Evolutionary conservation across 2,113 vertebrate genomes (phyloP).

Genomic region (Dolichallabes microphthalmus): DNA sequence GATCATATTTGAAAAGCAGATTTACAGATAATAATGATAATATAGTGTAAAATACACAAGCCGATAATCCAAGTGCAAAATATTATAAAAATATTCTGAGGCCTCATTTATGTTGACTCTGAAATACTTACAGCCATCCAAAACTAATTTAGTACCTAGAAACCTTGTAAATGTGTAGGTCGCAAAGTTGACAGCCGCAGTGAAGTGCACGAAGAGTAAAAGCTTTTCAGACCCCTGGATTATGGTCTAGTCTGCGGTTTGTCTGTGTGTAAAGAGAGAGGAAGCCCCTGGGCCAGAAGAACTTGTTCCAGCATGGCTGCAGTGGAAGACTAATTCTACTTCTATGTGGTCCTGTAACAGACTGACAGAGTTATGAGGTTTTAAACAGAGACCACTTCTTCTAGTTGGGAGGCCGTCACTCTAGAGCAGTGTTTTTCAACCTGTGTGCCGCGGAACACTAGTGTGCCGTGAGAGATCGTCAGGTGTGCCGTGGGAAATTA

Average conservation of each 20-base stretch:
- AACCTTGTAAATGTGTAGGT: not conserved
- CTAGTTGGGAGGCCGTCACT: not conserved
- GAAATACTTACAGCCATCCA: not conserved
- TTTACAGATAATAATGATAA: too few relatives aligned
- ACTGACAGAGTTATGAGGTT: slow-evolving; percentile 26
- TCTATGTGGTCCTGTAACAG: not conserved
- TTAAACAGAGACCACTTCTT: slow-evolving; percentile 22
- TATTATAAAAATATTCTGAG: not conserved
- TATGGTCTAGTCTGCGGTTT: slow-evolving; percentile 13
- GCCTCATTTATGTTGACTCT: not conserved
- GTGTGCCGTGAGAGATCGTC: too few relatives aligned
- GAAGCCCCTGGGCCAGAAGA: slow-evolving; percentile 9
- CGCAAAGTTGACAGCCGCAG: not conserved
- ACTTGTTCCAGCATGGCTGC: not conserved
- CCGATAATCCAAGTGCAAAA: not conserved
- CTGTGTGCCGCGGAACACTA: too few relatives aligned
- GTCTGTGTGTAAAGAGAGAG: slow-evolving; percentile 4
- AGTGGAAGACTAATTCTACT: not conserved
- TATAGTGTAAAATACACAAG: not conserved
- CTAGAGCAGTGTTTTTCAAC: too few relatives aligned
- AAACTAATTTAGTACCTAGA: not conserved
- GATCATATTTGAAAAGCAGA: too few relatives aligned
- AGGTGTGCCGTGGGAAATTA: too few relatives aligned
- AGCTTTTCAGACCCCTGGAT: not conserved
- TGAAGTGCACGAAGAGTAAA: not conserved